These are phyloP conservation scores for Parnassius apollo DNA, from an alignment of 2,888 invertebrate genomes.

Conservation along the genomic window DNA sequence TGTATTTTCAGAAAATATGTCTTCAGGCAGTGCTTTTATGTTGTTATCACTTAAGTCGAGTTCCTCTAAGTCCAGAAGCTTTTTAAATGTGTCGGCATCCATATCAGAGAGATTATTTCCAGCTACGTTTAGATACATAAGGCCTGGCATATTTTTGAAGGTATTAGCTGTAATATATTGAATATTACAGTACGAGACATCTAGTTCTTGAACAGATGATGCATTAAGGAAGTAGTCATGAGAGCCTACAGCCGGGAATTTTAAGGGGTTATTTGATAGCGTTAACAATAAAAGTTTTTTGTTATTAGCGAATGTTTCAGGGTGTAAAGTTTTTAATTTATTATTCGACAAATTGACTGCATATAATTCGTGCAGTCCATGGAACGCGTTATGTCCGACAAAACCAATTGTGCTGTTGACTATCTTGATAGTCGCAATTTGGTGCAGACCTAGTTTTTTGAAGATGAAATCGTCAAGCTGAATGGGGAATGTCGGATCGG, in stretches of 20 bases:
- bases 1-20: constrained; percentile 84
- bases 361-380: constrained; percentile 84
- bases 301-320: constrained; percentile 85
- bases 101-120: constrained; percentile 84
- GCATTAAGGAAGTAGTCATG: constrained; percentile 80
- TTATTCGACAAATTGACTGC: constrained; percentile 86
- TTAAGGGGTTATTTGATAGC: constrained; percentile 84
- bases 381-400: constrained; percentile 86
- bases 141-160: constrained; percentile 83
- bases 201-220: constrained; percentile 85
- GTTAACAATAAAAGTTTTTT: constrained; percentile 84
- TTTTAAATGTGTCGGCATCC: constrained; percentile 82
- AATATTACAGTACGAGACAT: constrained; percentile 86
- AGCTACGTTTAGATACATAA: constrained; percentile 85
- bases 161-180: constrained; percentile 83
- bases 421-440: constrained; percentile 85
- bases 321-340: constrained; percentile 83
- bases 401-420: constrained; percentile 85
- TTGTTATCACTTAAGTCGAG: constrained; percentile 87
- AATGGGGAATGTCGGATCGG: constrained; percentile 80
- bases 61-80: constrained; percentile 84
- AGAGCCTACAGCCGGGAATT: constrained; percentile 63
- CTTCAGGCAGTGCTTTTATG: constrained; percentile 82
- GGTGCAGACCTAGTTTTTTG: constrained; percentile 82
- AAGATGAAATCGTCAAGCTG: constrained; percentile 83